Evolutionary conservation across 2,113 vertebrate species (phyloP), one percentile per base, ranked within the genome.

Genomic region (Neolamprologus hecqui): DNA sequence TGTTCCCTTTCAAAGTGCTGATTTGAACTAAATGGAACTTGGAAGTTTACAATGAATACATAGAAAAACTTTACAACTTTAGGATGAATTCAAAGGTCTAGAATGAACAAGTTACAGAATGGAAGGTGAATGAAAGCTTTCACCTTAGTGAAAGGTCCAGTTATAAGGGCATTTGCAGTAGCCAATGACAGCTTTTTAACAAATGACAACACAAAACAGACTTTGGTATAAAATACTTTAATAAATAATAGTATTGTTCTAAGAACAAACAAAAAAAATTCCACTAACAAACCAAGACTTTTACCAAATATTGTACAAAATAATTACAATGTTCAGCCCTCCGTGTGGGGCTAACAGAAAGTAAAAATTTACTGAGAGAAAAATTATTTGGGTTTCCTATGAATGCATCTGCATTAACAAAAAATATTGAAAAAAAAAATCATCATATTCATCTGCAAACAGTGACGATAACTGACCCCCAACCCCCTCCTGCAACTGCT

Each of bases 141-240:
- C 23, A 23, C 63, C 14, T 47, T 6, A 47, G 40, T 47, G 42
- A 75, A 75, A 45, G 40, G 14, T 73, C 21, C 65, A 2, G 68
- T 15, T 73, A 26, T 45, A 45, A 73, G 68, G 40, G 9, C 13
- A 73, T 26, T 45, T 10, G 21, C 40, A 1, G 15, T 17, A 75
- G 0, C 0, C 40, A 75, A 19, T 26, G 6, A 28, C 42, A 49
- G 55, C 19, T 0, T 68, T 37, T 15, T 45, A 85, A 63, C 9
- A 77, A 77, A 49, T 8, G 15, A 88, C 28, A 26, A 65, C 60
- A 89, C 23, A 35, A 79, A 73, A 45, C 42, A 87, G 93, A 23
- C 85, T 80, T 97, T 95, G 94, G 97, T 98, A 98, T 97, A 97
- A 97, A 98, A 97, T 97, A 97, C 96, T 98, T 98, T 97, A 97